Evolutionary conservation across 2,113 vertebrate species (phyloP).

Genomic region (Meles meles): DNA sequence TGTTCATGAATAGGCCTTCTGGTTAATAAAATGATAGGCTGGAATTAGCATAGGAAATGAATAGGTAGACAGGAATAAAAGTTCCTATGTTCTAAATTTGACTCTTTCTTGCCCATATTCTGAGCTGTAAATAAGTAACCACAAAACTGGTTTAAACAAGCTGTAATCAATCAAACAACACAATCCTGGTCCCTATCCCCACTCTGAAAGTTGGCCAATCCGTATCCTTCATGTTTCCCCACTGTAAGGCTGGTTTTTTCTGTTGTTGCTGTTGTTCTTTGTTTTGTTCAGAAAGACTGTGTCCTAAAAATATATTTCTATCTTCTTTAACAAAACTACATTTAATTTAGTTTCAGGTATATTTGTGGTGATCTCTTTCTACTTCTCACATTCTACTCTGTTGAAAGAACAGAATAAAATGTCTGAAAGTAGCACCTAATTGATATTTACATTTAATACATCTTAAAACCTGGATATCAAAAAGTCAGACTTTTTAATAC

Average conservation of each 20-base stretch:
- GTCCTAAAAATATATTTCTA: neutral
- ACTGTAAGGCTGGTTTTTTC: neutral
- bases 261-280: neutral
- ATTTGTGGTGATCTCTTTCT: neutral
- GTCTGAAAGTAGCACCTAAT: neutral
- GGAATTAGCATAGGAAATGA: neutral
- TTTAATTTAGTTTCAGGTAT: neutral
- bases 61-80: neutral
- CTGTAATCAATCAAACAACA: neutral
- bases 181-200: neutral
- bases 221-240: neutral
- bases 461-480: neutral
- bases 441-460: neutral
- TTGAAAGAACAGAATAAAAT: neutral
- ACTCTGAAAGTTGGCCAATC: neutral
- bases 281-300: neutral
- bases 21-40: neutral
- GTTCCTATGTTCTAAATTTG: neutral
- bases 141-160: neutral
- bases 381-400: neutral
- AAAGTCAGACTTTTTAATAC: neutral
- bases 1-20: neutral
- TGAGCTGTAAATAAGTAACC: neutral
- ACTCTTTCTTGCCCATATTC: neutral
- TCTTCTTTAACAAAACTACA: neutral